Conservation (phyloP, 2,113 vertebrate genomes). For the Aegotheles bennettii region DNA sequence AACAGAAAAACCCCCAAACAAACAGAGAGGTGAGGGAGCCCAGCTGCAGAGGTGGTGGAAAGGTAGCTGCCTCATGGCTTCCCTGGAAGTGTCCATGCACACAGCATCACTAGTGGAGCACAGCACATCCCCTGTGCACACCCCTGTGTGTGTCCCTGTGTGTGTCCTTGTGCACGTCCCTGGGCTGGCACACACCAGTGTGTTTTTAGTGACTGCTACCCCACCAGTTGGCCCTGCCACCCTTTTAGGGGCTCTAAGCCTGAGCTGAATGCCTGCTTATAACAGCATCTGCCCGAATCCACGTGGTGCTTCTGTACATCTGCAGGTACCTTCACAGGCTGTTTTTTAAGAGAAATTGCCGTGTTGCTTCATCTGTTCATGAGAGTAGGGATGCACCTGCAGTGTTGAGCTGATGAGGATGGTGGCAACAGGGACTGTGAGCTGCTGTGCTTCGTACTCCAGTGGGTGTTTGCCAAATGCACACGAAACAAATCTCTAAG, state of each 20-base stretch:
- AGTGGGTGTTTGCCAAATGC: neutral
- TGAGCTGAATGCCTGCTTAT: neutral
- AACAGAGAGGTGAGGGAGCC: neutral
- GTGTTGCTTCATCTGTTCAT: neutral
- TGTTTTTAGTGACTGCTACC: too few species aligned
- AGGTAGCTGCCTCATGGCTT: neutral
- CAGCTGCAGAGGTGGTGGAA: neutral
- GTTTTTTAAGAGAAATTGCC: neutral
- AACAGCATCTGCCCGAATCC: neutral
- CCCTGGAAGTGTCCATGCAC: neutral
- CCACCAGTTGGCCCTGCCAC: neutral
- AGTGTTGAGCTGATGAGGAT: fast-evolving
- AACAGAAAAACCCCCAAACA: too few species aligned
- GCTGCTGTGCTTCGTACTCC: neutral
- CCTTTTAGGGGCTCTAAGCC: neutral
- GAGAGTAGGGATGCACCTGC: neutral
- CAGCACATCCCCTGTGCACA: too few species aligned
- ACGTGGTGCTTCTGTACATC: neutral
- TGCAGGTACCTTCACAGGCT: neutral
- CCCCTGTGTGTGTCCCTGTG: too few species aligned
- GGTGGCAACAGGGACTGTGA: neutral
- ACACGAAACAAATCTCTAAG: neutral
- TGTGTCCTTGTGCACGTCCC: too few species aligned
- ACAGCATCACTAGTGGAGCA: neutral
- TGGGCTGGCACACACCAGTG: fast-evolving